phyloP scores from a whole-genome alignment of 2,797 vertebrate genomes.

The Lophius americanus region DNA sequence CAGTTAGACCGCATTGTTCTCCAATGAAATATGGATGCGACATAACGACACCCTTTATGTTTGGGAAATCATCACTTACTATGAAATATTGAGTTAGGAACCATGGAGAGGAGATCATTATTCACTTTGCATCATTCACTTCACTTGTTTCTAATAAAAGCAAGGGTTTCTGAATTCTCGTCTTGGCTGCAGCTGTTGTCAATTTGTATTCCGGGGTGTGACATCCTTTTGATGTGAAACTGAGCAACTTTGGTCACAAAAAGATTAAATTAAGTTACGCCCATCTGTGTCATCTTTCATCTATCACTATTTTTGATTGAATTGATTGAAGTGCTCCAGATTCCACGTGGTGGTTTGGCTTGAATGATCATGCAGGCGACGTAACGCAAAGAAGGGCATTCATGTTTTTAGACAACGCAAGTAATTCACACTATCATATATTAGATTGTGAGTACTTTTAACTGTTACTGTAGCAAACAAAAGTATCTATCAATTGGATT shows the following conservation, averaged over 20 bases:
- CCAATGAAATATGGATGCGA: conserved; percentile 77
- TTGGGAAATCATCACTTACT: conserved; percentile 74
- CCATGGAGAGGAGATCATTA: conserved; percentile 61
- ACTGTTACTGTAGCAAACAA: too few species aligned
- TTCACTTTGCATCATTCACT: conserved; percentile 73
- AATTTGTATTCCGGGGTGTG: conserved; percentile 57
- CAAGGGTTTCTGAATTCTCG: conserved; percentile 59
- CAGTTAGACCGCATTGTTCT: conserved; percentile 74
- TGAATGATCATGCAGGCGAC: background rate
- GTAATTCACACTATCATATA: too few species aligned
- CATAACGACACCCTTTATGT: conserved; percentile 66
- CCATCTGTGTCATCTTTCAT: conserved; percentile 22
- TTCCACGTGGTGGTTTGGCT: conserved; percentile 3
- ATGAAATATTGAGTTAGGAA: conserved; percentile 73
- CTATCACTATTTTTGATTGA: conserved; percentile 19
- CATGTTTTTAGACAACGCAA: background rate
- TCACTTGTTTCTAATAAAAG: conserved; percentile 75
- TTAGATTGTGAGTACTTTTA: too few species aligned
- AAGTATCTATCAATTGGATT: too few species aligned
- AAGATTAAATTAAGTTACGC: conserved; percentile 23
- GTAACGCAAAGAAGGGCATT: background rate
- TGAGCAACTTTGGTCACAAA: conserved; percentile 39
- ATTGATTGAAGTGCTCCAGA: conserved; percentile 33
- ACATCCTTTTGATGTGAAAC: conserved; percentile 49
- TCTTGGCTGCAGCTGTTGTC: conserved; percentile 70